Percentiles rank a stretch among this genome's conserved stretches.
Evolutionary conservation across 2,797 vertebrate genomes (phyloP).

Genomic region (Lepus oiostolus): DNA sequence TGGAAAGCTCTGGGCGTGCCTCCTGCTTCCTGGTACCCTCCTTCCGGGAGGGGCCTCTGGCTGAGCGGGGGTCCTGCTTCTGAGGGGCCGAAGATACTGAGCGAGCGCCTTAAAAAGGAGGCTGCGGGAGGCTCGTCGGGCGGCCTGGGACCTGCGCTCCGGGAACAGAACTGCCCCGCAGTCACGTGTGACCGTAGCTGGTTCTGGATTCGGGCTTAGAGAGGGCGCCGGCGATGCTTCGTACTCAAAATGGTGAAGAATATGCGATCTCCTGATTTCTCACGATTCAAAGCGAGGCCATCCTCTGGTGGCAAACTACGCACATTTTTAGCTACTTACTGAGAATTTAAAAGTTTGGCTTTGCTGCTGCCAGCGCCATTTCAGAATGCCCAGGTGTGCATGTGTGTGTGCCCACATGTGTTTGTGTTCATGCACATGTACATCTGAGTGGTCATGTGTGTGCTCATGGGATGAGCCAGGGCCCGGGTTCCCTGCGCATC

Average conservation of each 20-base stretch:
- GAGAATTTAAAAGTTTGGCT: neutral
- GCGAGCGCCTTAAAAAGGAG: neutral
- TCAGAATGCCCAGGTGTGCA: neutral
- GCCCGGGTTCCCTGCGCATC: fast-evolving
- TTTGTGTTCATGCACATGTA: fast-evolving
- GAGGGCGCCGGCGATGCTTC: neutral
- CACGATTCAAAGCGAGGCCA: fast-evolving
- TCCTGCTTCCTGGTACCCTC: neutral
- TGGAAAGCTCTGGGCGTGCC: neutral
- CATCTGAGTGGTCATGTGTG: neutral
- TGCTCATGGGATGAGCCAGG: neutral
- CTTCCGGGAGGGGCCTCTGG: fast-evolving
- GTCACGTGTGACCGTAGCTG: fast-evolving
- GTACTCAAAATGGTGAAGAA: neutral
- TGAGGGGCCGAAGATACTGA: neutral
- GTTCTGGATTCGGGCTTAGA: neutral
- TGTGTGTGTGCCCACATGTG: fast-evolving
- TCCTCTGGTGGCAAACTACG: neutral
- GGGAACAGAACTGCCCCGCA: fast-evolving
- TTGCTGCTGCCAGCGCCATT: neutral
- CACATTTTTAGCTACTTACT: neutral
- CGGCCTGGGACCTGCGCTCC: neutral
- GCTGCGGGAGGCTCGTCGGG: neutral
- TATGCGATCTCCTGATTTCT: neutral
- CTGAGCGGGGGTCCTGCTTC: neutral